Evolutionary conservation across 2,888 invertebrate genomes (phyloP).

Genomic region (Leuctra nigra): DNA sequence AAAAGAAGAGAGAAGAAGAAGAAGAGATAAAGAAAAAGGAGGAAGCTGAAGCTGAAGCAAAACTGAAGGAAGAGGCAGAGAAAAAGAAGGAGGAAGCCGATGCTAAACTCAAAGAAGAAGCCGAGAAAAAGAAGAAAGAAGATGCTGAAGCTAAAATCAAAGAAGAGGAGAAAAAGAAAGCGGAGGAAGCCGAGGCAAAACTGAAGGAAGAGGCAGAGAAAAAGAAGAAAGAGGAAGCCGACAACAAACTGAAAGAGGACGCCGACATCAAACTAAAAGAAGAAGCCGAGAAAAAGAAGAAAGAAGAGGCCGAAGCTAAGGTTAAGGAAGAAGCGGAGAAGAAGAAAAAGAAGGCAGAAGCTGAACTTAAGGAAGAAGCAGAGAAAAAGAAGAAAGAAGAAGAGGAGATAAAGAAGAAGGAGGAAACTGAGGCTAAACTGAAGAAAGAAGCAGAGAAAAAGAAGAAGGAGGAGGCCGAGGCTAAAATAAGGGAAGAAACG

Average conservation of each 20-base stretch:
- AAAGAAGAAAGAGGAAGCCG: constrained; percentile 26
- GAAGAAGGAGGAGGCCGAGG: constrained; percentile 36
- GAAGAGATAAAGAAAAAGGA: constrained; percentile 24
- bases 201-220: constrained; percentile 30
- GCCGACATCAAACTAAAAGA: constrained; percentile 27
- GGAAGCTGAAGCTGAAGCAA: constrained; percentile 7
- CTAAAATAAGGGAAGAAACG: constrained; percentile 35
- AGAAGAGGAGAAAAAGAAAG: constrained; percentile 27
- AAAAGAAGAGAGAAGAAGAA: constrained; percentile 23
- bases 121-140: constrained; percentile 26
- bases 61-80: constrained; percentile 19
- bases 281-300: constrained; percentile 25
- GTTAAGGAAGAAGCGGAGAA: constrained; percentile 32
- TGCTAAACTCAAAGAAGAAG: constrained; percentile 27
- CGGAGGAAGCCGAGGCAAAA: constrained; percentile 26
- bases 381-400: constrained; percentile 39
- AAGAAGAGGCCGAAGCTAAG: constrained; percentile 26
- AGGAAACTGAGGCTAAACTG: constrained; percentile 38
- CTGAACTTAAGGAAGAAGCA: constrained; percentile 36
- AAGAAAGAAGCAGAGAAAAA: constrained; percentile 38
- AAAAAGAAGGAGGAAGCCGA: constrained; percentile 24
- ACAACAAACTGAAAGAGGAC: constrained; percentile 27
- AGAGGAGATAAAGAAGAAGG: constrained; percentile 36
- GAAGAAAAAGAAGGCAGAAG: constrained; percentile 30
- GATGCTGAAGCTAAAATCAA: constrained; percentile 25